Percentiles rank a stretch among this genome's conserved stretches.
phyloP scores from a whole-genome alignment of 2,888 invertebrate species.

The Leptopilina drosophilae region DNA sequence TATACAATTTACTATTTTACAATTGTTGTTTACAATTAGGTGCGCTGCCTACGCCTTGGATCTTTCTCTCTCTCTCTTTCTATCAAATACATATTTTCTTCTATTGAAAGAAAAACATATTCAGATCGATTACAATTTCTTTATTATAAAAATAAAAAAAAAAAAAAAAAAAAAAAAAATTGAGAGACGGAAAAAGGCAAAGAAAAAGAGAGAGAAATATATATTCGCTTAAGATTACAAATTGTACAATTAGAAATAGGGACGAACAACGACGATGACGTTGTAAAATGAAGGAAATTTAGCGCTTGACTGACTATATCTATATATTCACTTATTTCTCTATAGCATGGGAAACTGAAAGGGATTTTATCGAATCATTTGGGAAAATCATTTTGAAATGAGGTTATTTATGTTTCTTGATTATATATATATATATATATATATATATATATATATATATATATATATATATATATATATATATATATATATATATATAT shows the following conservation, averaged over 20 bases:
- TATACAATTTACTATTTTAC: conserved; percentile 6
- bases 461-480: neutral
- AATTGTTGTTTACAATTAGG: conserved; percentile 22
- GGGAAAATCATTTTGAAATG: conserved; percentile 14
- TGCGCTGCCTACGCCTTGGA: conserved; percentile 5
- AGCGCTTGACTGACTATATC: conserved; percentile 13
- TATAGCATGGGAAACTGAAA: conserved; percentile 11
- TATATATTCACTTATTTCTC: neutral
- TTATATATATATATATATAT: neutral
- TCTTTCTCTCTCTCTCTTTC: neutral
- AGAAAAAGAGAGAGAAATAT: neutral
- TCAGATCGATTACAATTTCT: conserved; percentile 14
- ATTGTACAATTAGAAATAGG: conserved; percentile 26
- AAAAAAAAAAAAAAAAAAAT: too few species aligned
- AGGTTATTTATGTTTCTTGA: neutral
- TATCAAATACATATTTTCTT: neutral
- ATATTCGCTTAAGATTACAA: conserved; percentile 6
- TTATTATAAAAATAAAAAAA: too few species aligned
- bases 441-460: too few species aligned
- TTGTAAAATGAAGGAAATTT: neutral
- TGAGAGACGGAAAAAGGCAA: too few species aligned
- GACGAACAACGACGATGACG: conserved; percentile 1
- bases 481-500: too few species aligned
- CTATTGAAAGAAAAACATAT: too few species aligned
- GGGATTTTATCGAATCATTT: conserved; percentile 10